phyloP scores from a whole-genome alignment of 2,888 invertebrate genomes.

The Lapara coniferarum region DNA sequence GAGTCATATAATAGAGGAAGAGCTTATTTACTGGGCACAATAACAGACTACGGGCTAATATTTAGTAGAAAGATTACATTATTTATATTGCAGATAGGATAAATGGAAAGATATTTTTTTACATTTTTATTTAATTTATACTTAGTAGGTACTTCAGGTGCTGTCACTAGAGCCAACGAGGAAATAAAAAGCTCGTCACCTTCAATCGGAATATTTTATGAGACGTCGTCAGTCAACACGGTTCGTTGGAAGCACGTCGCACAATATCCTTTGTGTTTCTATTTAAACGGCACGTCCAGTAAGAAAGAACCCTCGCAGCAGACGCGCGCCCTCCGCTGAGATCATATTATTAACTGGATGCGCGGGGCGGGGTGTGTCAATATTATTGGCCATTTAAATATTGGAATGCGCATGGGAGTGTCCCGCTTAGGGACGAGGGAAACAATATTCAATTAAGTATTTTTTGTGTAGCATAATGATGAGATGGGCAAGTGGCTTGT shows the following conservation, averaged over 20 bases:
- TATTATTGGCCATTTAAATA: neutral
- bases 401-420: neutral
- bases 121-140: no score
- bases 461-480: no score
- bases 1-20: no score
- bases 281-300: neutral
- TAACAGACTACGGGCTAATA: no score
- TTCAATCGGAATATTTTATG: conserved; percentile 8
- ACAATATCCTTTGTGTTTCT: conserved; percentile 8
- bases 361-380: neutral
- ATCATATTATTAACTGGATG: neutral
- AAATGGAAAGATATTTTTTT: no score
- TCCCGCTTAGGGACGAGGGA: neutral
- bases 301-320: neutral
- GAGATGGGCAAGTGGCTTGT: no score
- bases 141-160: neutral
- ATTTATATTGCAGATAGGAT: no score
- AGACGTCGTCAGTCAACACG: neutral
- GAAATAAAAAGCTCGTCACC: neutral
- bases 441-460: no score
- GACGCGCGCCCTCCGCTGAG: neutral
- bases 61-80: no score
- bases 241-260: neutral
- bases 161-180: neutral
- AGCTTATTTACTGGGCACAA: no score